Evolutionary conservation across 53 echinoderm and acorn worm genomes (phyloP).

Genomic region (Crossaster papposus): DNA sequence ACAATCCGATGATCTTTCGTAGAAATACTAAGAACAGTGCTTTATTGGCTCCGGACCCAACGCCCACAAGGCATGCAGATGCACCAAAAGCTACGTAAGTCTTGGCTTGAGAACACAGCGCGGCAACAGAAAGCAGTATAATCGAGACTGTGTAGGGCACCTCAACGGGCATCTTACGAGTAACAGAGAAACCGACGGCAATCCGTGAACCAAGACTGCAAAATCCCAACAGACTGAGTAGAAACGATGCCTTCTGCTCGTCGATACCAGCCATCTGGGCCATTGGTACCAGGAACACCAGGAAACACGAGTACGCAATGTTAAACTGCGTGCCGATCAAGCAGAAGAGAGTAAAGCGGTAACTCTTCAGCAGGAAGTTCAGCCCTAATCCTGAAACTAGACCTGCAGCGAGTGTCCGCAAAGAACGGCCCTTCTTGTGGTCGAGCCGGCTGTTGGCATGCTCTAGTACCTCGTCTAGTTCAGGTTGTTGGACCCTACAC

Average conservation of each 20-base stretch:
- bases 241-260: conserved; percentile 3
- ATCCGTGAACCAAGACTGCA: conserved; percentile 4
- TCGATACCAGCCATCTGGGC: conserved; percentile 2
- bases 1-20: conserved; percentile 18
- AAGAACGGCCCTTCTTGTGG: neutral
- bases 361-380: conserved; percentile 18
- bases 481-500: neutral
- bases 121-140: neutral
- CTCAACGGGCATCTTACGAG: neutral
- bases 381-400: conserved; percentile 15
- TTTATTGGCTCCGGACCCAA: conserved; percentile 16
- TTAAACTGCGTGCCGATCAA: neutral
- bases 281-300: conserved; percentile 3
- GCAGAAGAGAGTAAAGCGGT: conserved; percentile 3
- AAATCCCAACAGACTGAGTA: conserved; percentile 24
- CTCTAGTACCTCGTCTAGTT: neutral
- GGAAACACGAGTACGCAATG: neutral
- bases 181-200: neutral
- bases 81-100: neutral
- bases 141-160: neutral
- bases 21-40: neutral
- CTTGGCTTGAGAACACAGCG: neutral
- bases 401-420: neutral
- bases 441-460: neutral
- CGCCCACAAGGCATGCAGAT: conserved; percentile 10